Conservation (phyloP, 1,140 invertebrate genomes). For the Radopholus similis region DNA sequence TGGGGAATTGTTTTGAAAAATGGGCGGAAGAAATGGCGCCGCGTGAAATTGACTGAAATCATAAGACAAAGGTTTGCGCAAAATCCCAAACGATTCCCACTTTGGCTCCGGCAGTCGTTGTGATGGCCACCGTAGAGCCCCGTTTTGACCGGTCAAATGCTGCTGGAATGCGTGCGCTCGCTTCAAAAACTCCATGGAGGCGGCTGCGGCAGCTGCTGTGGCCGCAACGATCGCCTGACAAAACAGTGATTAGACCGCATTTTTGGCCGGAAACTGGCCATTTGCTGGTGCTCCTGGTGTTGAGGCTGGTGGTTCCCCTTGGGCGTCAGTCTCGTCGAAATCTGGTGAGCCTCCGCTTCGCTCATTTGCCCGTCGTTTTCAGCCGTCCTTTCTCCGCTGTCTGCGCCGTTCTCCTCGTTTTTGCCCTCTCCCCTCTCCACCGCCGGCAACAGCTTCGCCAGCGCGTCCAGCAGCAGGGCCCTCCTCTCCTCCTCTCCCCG, state of each 20-base stretch:
- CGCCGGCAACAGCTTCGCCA: not conserved
- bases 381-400: not conserved
- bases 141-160: not conserved
- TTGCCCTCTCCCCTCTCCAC: not conserved
- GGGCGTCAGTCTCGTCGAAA: not conserved
- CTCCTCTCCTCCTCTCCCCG: not conserved
- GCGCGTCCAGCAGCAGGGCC: slow-evolving; percentile 2
- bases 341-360: not conserved
- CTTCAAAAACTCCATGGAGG: not conserved
- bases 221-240: not conserved
- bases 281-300: not conserved
- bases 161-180: not conserved
- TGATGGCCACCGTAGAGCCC: too few species aligned
- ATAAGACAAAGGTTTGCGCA: too few species aligned
- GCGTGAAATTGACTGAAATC: too few species aligned
- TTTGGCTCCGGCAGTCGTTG: too few species aligned
- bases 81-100: too few species aligned
- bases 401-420: not conserved
- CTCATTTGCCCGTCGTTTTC: not conserved
- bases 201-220: not conserved
- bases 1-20: not conserved
- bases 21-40: not conserved
- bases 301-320: not conserved
- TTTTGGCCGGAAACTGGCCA: not conserved
- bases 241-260: not conserved